A percentile compares a stretch with the other conserved stretches of the same genome.
Conservation (phyloP, 2,113 vertebrate species). For the Buteo buteo region DNA sequence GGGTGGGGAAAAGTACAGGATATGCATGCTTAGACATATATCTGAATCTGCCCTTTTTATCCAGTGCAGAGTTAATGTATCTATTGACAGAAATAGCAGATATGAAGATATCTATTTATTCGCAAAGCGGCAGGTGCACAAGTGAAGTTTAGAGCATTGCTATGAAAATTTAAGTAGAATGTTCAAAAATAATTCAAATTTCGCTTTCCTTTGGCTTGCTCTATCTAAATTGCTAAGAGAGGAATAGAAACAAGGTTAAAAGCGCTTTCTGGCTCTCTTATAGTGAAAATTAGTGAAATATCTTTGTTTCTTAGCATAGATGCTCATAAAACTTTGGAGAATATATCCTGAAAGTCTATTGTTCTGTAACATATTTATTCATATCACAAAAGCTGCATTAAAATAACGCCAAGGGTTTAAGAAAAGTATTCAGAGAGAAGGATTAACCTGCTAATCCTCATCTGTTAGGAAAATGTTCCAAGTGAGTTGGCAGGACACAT, state of each 20-base stretch:
- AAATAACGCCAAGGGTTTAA: background rate
- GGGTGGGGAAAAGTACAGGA: background rate
- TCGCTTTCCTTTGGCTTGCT: background rate
- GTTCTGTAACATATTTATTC: background rate
- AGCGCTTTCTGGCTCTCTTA: background rate
- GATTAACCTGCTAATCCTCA: background rate
- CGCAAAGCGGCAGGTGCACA: background rate
- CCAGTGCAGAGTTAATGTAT: background rate
- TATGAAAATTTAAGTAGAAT: background rate
- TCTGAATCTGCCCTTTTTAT: background rate
- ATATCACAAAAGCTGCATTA: background rate
- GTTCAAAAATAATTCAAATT: background rate
- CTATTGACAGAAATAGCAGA: background rate
- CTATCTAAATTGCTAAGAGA: background rate
- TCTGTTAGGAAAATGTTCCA: background rate
- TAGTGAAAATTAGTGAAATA: background rate
- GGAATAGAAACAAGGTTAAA: background rate
- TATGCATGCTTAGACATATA: too few species aligned
- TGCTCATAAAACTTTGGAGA: background rate
- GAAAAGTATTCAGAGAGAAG: background rate
- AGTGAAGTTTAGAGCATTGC: background rate
- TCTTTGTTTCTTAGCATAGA: background rate
- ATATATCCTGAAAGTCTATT: background rate
- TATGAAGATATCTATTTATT: background rate
- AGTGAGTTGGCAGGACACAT: background rate